A percentile compares a stretch with the other conserved stretches of the same genome.
phyloP scores from a whole-genome alignment of 2,113 vertebrate species.

The Salvelinus sp. region DNA sequence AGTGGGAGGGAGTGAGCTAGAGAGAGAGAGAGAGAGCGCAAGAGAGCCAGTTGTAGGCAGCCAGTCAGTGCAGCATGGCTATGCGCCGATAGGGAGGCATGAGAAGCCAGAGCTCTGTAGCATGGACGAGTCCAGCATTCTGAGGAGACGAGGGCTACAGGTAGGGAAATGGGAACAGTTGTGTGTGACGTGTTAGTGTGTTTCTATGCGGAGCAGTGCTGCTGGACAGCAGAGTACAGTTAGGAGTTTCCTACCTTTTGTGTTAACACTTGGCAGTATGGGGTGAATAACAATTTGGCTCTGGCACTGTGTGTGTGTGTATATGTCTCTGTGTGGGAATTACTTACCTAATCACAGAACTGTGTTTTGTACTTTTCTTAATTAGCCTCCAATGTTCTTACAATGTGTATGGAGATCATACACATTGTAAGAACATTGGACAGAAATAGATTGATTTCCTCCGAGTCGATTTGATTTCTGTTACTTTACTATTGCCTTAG shows the following conservation, averaged over 20 bases:
- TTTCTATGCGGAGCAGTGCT: not conserved
- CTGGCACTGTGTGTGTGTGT: slow-evolving; percentile 30
- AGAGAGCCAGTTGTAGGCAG: not conserved
- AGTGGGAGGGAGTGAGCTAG: slow-evolving; percentile 60
- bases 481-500: not conserved
- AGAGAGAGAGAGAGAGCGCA: slow-evolving; percentile 30
- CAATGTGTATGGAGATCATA: not conserved
- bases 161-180: slow-evolving; percentile 69
- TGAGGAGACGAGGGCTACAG: slow-evolving; percentile 81
- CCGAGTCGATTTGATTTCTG: too few species aligned
- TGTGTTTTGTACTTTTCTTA: slow-evolving; percentile 1
- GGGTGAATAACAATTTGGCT: not conserved
- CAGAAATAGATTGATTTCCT: too few species aligned
- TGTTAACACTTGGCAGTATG: slow-evolving; percentile 36
- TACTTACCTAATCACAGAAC: slow-evolving; percentile 4
- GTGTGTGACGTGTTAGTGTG: slow-evolving; percentile 5
- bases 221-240: slow-evolving; percentile 30
- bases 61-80: slow-evolving; percentile 79
- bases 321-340: slow-evolving; percentile 2
- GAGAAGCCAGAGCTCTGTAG: slow-evolving; percentile 63
- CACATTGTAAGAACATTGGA: not conserved
- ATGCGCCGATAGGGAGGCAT: slow-evolving; percentile 72
- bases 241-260: slow-evolving; percentile 58
- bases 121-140: slow-evolving; percentile 93
- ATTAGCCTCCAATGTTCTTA: not conserved